Base-by-base conservation (phyloP, 2,113 vertebrate species). In the Cyphomyrus plagiostoma region DNA sequence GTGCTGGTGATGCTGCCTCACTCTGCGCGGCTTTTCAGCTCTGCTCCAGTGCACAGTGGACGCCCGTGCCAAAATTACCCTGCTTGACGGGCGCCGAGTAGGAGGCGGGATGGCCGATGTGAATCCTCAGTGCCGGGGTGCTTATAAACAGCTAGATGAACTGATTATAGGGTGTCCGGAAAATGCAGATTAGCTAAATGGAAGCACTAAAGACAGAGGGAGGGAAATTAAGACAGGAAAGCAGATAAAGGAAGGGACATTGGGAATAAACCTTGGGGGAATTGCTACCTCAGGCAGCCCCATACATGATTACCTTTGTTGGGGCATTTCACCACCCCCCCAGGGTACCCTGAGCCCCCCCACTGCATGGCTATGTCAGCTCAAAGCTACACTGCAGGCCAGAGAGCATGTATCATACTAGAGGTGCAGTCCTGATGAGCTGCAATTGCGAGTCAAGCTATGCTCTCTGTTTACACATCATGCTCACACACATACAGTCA, bases 1-100 rank as follows among this genome's bases (percentile, higher is more conserved):
- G 95, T 94, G 93, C 93, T 88, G 53, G 93, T 94, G 92, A 93
- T 88, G 77, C 94, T 94, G 93, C 91, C 91, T 92, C 91, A 85
- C 92, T 92, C 94, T 92, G 92, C 89, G 88, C 80, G 91, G 93
- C 89, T 89, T 89, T 91, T 89, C 89, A 91, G 91, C 93, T 94
- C 91, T 86, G 77, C 53, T 91, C 91, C 95, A 91, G 90, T 91
- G 10, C 35, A 80, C 90, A 90, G 93, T 94, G 92, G 92, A 30
- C 70, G 45, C 35, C 80, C 5, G 15, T 9, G 30, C 86, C 77
- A 62, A 48, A 88, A 83, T 92, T 93, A 85, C 82, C 89, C 89
- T 87, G 86, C 88, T 89, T n/a, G 94, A 93, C 95, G 93, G 94
- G 53, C 0, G 5, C 17, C 6, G 91, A 94, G 92, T 83, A 46